phyloP scores from a whole-genome alignment of 2,113 vertebrate species.

The Perognathus longimembris region DNA sequence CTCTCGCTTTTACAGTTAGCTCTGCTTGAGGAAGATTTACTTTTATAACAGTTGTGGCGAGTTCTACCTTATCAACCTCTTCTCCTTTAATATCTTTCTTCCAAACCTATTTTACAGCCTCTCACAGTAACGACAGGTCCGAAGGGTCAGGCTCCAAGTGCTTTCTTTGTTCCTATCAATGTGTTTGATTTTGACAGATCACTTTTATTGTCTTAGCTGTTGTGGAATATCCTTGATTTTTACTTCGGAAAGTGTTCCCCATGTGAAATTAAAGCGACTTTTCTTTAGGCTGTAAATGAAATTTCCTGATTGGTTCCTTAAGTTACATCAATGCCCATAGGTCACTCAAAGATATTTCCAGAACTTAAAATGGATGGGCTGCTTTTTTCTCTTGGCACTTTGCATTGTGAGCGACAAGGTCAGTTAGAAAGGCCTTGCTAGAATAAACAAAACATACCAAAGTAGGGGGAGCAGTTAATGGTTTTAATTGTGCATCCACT shows the following conservation, averaged over 20 bases:
- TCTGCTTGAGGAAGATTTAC: slow-evolving; percentile 80
- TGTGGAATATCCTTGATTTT: slow-evolving; percentile 63
- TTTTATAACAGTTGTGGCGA: slow-evolving; percentile 68
- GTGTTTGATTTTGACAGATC: slow-evolving; percentile 67
- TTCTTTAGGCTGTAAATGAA: neutral
- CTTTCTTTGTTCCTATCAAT: slow-evolving; percentile 63
- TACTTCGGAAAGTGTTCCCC: slow-evolving; percentile 56
- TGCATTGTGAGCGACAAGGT: neutral
- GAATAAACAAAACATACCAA: neutral
- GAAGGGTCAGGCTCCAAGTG: slow-evolving; percentile 59
- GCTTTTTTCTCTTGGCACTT: neutral
- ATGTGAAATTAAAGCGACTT: slow-evolving; percentile 46
- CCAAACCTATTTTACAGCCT: slow-evolving; percentile 62
- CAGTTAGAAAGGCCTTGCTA: neutral
- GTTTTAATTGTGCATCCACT: neutral
- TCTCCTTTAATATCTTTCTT: slow-evolving; percentile 69
- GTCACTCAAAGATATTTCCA: slow-evolving; percentile 35
- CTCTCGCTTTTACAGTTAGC: slow-evolving; percentile 61
- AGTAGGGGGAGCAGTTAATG: neutral
- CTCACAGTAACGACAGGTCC: slow-evolving; percentile 63
- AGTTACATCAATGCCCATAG: neutral
- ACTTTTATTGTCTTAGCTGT: slow-evolving; percentile 61
- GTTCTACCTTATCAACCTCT: slow-evolving; percentile 77
- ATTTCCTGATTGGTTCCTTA: slow-evolving; percentile 35
- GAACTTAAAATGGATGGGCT: neutral